phyloP scores from a whole-genome alignment of 2,113 vertebrate species.

The Pomatorhinus ruficollis region DNA sequence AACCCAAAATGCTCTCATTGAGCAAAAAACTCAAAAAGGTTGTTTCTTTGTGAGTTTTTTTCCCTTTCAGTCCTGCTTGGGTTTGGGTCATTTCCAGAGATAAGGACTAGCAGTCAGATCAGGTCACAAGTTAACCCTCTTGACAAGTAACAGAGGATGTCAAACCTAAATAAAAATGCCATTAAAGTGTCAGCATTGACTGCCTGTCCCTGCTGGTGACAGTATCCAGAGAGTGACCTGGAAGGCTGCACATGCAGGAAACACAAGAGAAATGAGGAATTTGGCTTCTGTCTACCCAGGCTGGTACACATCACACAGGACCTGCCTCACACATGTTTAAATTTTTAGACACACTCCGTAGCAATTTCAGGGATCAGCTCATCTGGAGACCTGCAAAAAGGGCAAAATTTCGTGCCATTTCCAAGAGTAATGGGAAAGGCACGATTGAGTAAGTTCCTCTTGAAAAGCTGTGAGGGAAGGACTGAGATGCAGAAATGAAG shows the following conservation, averaged over 20 bases:
- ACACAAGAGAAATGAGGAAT: neutral
- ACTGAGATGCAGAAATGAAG: neutral
- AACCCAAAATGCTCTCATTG: neutral
- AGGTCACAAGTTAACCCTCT: neutral
- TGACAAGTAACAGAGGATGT: neutral
- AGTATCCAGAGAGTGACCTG: neutral
- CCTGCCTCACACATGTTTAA: neutral
- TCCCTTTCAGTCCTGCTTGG: neutral
- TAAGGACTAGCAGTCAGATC: neutral
- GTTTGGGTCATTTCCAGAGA: neutral
- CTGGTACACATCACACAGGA: neutral
- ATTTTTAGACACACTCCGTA: neutral
- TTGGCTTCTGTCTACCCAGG: neutral
- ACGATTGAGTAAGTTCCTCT: neutral
- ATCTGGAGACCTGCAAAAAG: neutral
- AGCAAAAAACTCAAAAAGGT: neutral
- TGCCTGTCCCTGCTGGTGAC: neutral
- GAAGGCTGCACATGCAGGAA: neutral
- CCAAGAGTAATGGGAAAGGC: neutral
- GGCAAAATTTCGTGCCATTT: neutral
- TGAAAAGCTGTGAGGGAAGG: rapidly evolving
- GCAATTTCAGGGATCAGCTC: neutral
- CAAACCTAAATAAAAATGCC: neutral
- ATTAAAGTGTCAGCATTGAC: neutral
- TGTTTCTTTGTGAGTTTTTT: neutral